Evolutionary conservation across 37 sponge, comb jelly and placozoan genomes (phyloP), one percentile per base, ranked within the genome.

Genomic region (Tethya wilhelma): DNA sequence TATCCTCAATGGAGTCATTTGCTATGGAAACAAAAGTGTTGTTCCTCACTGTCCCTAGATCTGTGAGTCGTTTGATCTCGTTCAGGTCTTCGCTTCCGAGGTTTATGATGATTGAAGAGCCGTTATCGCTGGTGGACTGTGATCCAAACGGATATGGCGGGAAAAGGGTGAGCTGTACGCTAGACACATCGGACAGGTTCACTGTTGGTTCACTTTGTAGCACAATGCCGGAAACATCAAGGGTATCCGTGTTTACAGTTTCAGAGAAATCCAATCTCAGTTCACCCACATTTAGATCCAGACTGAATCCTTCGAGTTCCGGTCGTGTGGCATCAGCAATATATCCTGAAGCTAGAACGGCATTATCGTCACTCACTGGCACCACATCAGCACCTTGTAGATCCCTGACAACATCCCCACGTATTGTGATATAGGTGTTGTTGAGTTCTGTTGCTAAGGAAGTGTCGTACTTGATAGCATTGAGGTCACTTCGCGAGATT

Each of bases 261-360:
- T 96, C 96, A 57, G 90, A 92, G 67, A 92, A 96, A 4, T 40
- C 62, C 53, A 96, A 44, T 5, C 62, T 60, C 1, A 96, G 73
- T 25, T 69, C 69, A 43, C 96, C 96, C 0, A 40, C 17, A 67
- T 95, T 82, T 30, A 92, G 28, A 42, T 96, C 93, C 12, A 96
- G 77, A 1, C 44, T 65, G 45, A 86, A 96, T 12, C 46, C 39
- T 36, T 84, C 71, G 33, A 96, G 64, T 38, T 12, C 4, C 9
- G 96, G 96, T n/a, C 40, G 59, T n/a, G 84, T 96, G n/a, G 46
- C 70, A 46, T 96, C 96, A 2, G 76, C 42, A 29, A 79, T 80
- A 44, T 86, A 92, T 7, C 22, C 36, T 41, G 69, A 23, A 1
- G 84, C 88, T 44, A 59, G 65, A 1, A 81, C 60, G 9, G 74